Percentiles rank a stretch among this genome's conserved stretches.
phyloP scores from a whole-genome alignment of 2,113 vertebrate species.

The Oryzias woworae region DNA sequence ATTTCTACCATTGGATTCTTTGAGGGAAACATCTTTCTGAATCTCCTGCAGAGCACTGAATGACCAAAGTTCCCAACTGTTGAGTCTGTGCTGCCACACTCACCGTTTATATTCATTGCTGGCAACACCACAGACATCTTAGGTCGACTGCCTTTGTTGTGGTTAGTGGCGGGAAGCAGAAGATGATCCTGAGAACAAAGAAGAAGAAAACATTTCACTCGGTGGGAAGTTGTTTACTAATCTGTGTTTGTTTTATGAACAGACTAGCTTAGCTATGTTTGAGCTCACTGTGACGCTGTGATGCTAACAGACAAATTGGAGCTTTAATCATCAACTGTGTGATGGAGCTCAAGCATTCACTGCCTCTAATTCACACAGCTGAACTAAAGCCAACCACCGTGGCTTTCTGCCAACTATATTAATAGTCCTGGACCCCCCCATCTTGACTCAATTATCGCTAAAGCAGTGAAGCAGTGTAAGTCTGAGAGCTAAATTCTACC shows the following conservation, averaged over 20 bases:
- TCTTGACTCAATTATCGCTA: too few species aligned
- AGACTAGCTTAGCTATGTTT: not conserved
- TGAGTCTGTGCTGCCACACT: conserved; percentile 58
- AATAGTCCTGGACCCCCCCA: too few species aligned
- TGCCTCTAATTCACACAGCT: not conserved
- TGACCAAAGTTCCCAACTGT: conserved; percentile 15
- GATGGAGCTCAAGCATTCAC: not conserved
- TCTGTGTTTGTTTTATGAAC: not conserved
- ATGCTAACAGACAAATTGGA: not conserved
- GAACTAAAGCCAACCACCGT: not conserved
- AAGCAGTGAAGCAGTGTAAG: too few species aligned
- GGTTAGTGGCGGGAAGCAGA: conserved; percentile 90
- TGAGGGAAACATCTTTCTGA: conserved; percentile 23
- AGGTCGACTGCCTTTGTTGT: conserved; percentile 94
- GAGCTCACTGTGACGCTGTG: not conserved
- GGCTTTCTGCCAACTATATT: too few species aligned
- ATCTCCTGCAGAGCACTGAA: conserved; percentile 8
- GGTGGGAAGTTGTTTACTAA: conserved; percentile 8
- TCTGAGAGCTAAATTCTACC: too few species aligned
- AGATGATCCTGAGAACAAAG: conserved; percentile 89
- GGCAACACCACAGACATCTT: conserved; percentile 96
- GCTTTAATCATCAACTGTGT: not conserved
- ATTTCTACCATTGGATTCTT: conserved; percentile 17
- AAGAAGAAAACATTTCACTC: conserved; percentile 17
- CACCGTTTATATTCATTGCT: conserved; percentile 93